These are phyloP conservation scores for Toxotes chatareus DNA, from an alignment of 2,113 vertebrate genomes.

Conservation along the genomic window DNA sequence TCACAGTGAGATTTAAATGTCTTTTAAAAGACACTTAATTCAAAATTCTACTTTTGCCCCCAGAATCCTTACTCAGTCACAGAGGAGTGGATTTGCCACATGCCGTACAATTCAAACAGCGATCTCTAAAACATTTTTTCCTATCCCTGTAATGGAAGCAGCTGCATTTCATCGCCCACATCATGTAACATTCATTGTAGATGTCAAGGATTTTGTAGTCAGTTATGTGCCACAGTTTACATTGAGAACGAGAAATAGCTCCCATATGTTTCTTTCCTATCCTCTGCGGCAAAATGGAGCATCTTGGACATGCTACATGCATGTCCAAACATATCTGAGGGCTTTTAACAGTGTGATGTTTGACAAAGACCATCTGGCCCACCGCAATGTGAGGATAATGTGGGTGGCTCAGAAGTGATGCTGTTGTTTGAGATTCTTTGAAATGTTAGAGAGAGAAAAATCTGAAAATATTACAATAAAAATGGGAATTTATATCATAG, in stretches of 20 bases:
- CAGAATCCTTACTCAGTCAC: background rate
- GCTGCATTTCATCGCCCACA: slow-evolving; percentile 25
- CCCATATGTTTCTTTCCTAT: slow-evolving; percentile 35
- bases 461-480: background rate
- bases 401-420: slow-evolving; percentile 1
- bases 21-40: background rate
- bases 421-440: background rate
- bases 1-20: background rate
- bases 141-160: background rate
- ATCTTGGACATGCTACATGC: slow-evolving; percentile 43
- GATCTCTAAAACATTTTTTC: slow-evolving; percentile 1
- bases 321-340: slow-evolving; percentile 58
- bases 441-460: background rate
- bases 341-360: slow-evolving; percentile 10
- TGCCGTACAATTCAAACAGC: slow-evolving; percentile 8
- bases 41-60: slow-evolving; percentile 1
- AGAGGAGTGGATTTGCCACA: background rate
- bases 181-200: slow-evolving; percentile 40
- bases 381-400: background rate
- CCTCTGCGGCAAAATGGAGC: slow-evolving; percentile 5
- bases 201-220: slow-evolving; percentile 36
- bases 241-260: slow-evolving; percentile 37
- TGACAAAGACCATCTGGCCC: slow-evolving; percentile 56
- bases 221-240: slow-evolving; percentile 34
- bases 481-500: background rate